These are phyloP conservation scores for Odontamblyopus rebecca DNA, from an alignment of 2,797 vertebrate genomes.

Conservation along the genomic window DNA sequence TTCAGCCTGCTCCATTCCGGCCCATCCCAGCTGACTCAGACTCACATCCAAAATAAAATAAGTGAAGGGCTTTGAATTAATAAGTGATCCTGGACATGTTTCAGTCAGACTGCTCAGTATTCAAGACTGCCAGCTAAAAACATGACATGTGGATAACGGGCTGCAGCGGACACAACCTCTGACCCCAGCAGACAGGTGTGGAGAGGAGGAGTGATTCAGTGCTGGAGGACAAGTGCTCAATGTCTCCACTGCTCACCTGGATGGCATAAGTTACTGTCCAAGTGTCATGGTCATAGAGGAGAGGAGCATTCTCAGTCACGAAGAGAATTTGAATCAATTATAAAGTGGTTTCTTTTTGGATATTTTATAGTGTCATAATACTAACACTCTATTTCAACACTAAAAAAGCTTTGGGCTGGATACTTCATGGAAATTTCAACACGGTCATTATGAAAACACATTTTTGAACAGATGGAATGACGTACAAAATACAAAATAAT, in stretches of 20 bases:
- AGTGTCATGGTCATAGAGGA: neutral
- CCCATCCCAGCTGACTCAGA: conserved; percentile 23
- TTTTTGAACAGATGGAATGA: too few species aligned
- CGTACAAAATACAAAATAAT: too few species aligned
- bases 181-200: conserved; percentile 52
- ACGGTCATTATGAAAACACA: too few species aligned
- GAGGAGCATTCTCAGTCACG: neutral
- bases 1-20: conserved; percentile 31
- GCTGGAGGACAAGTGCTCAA: conserved; percentile 45
- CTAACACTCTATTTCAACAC: neutral
- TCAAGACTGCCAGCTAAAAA: conserved; percentile 38
- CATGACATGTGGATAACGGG: conserved; percentile 53
- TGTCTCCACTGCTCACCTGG: conserved; percentile 22
- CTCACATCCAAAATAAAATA: conserved; percentile 37
- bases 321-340: neutral
- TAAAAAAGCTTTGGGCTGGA: too few species aligned
- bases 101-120: conserved; percentile 39
- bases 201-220: conserved; percentile 51
- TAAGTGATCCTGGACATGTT: conserved; percentile 46
- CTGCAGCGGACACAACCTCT: conserved; percentile 45
- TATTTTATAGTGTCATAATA: neutral
- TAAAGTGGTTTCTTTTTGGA: neutral
- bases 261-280: neutral
- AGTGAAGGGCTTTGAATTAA: conserved; percentile 53
- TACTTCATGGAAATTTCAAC: too few species aligned